phyloP scores from a whole-genome alignment of 2,113 vertebrate genomes.

The Redunca redunca region DNA sequence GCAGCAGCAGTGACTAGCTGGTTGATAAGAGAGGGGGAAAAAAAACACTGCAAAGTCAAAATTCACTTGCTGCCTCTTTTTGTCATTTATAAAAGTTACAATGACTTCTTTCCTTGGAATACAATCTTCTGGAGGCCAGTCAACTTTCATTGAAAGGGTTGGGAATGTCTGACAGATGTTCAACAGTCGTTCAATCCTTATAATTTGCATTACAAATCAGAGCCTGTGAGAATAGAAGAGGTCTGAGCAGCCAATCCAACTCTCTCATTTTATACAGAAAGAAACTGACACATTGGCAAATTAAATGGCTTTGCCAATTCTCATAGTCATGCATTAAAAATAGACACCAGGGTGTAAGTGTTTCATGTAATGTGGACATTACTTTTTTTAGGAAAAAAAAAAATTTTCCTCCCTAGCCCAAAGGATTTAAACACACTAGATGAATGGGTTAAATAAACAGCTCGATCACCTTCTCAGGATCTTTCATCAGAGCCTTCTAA shows the following conservation, averaged over 20 bases:
- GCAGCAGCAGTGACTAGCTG: neutral
- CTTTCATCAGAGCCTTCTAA: neutral
- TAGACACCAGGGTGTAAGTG: neutral
- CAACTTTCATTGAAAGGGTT: neutral
- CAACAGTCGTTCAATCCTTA: neutral
- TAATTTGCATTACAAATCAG: neutral
- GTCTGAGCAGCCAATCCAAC: neutral
- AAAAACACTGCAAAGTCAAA: neutral
- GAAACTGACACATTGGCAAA: neutral
- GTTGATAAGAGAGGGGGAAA: neutral
- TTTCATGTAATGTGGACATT: constrained; percentile 23
- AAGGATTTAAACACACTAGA: neutral
- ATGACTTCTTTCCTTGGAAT: neutral
- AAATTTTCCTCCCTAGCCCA: neutral
- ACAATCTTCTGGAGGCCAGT: neutral
- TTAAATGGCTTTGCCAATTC: neutral
- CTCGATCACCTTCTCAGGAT: neutral
- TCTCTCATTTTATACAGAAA: neutral
- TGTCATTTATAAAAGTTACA: neutral
- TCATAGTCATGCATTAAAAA: constrained; percentile 26
- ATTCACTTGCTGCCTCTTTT: neutral
- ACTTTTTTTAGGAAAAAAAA: neutral
- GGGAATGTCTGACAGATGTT: neutral
- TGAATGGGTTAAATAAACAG: neutral
- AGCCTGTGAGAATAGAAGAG: neutral